Percentiles rank a stretch among this genome's conserved stretches.
phyloP scores from a whole-genome alignment of 1,140 invertebrate genomes.

The Phenacoccus solenopsis region DNA sequence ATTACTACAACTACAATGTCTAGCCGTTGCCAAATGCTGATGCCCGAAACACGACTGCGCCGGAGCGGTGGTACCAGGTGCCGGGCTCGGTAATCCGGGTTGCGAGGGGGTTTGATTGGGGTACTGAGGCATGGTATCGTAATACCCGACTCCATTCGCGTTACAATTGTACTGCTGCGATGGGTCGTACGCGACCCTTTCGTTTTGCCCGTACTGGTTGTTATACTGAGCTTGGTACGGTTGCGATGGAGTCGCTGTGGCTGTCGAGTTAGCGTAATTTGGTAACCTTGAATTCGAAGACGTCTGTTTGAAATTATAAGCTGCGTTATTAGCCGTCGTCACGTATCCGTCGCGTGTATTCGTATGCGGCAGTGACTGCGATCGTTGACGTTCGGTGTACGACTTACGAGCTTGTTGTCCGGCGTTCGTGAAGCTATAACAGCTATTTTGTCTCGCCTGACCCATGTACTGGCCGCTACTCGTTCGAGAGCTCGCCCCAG shows the following conservation, averaged over 20 bases:
- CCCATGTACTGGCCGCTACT: slow-evolving; percentile 30
- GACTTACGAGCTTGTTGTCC: background rate
- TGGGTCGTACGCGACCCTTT: background rate
- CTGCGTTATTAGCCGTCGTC: slow-evolving; percentile 27
- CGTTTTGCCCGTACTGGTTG: slow-evolving; percentile 11
- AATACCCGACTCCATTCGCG: background rate
- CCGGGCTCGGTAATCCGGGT: slow-evolving; percentile 43
- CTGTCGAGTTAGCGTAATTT: slow-evolving; percentile 8
- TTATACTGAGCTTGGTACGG: slow-evolving; percentile 24
- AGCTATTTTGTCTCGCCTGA: background rate
- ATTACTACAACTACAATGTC: slow-evolving; percentile 29
- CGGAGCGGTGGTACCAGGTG: slow-evolving; percentile 43
- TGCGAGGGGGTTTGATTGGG: slow-evolving; percentile 25
- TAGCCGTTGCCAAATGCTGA: slow-evolving; percentile 21
- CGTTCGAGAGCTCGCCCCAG: slow-evolving; percentile 21
- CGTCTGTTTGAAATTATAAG: slow-evolving; percentile 26
- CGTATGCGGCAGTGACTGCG: background rate
- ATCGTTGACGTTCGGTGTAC: background rate
- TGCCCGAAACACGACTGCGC: slow-evolving; percentile 30
- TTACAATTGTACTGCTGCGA: background rate
- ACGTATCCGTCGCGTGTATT: background rate
- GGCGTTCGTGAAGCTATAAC: background rate
- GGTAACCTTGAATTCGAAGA: slow-evolving; percentile 19
- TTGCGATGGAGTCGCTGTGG: background rate
- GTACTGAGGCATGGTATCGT: background rate